A percentile compares a stretch with the other conserved stretches of the same genome.
Evolutionary conservation across 2,113 vertebrate species (phyloP).

Genomic region (Rhynchomys soricoides): DNA sequence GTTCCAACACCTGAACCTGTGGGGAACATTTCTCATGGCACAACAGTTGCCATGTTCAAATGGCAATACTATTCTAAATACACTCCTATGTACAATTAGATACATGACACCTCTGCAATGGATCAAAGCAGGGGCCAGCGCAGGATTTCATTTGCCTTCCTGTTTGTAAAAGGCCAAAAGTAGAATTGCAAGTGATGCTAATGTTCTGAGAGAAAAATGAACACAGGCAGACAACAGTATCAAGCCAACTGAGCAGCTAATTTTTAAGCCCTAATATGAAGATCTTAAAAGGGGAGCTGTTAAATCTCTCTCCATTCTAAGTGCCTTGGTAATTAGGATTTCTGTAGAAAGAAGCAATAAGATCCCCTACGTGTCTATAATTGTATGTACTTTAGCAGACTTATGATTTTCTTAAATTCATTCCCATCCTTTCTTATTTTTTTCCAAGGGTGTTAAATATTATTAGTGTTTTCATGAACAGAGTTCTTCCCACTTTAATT

Average conservation of each 20-base stretch:
- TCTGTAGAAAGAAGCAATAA: conserved; percentile 41
- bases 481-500: conserved; percentile 40
- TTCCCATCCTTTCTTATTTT: conserved; percentile 25
- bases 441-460: not conserved
- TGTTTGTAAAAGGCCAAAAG: not conserved
- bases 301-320: conserved; percentile 42
- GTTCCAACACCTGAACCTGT: not conserved
- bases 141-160: not conserved
- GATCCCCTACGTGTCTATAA: not conserved
- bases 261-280: conserved; percentile 19
- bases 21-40: not conserved
- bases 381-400: conserved; percentile 13
- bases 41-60: not conserved
- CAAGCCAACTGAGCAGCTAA: not conserved
- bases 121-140: not conserved
- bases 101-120: not conserved
- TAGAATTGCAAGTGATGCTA: not conserved
- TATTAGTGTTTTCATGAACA: conserved; percentile 7
- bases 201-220: not conserved
- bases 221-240: not conserved
- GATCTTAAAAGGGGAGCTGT: conserved; percentile 31
- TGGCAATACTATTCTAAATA: not conserved
- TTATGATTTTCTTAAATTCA: conserved; percentile 29
- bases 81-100: not conserved
- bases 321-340: conserved; percentile 29